Conservation (phyloP, 2,888 invertebrate species). For the Odontothrips loti region DNA sequence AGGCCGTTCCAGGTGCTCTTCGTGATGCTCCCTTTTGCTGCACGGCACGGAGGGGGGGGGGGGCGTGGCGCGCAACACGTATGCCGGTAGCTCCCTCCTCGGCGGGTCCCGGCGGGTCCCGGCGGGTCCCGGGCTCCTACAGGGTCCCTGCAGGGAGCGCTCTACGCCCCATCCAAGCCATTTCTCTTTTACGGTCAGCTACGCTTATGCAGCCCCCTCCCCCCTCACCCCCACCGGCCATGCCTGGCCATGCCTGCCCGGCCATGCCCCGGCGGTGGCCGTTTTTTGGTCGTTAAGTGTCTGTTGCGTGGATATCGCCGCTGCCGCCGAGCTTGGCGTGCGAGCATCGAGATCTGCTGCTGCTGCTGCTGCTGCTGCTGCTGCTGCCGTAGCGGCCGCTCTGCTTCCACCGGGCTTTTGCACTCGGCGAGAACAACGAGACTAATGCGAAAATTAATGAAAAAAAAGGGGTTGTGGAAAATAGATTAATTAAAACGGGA, state of each 20-base stretch:
- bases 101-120: not conserved
- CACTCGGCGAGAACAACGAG: no score
- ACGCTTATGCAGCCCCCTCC: not conserved
- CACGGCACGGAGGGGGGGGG: no score
- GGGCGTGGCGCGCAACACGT: not conserved
- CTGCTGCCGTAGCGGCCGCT: no score
- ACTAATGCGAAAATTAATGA: no score
- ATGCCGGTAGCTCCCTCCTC: not conserved
- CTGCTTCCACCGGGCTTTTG: no score
- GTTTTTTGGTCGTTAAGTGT: constrained; percentile 26
- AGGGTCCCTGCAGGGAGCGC: not conserved
- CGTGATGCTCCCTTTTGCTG: no score
- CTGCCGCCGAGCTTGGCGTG: not conserved
- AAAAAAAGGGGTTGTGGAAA: no score
- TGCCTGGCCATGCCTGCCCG: no score
- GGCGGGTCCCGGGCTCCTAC: not conserved
- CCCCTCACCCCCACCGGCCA: not conserved
- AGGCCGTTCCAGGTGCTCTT: no score
- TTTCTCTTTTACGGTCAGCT: constrained; percentile 18
- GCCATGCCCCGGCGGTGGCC: not conserved
- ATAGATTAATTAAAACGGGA: no score
- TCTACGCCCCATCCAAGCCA: not conserved
- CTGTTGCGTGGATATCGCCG: constrained; percentile 25
- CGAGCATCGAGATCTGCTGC: not conserved
- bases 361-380: not conserved